These are phyloP conservation scores for Perognathus longimembris DNA, from an alignment of 2,113 vertebrate species.

Conservation along the genomic window DNA sequence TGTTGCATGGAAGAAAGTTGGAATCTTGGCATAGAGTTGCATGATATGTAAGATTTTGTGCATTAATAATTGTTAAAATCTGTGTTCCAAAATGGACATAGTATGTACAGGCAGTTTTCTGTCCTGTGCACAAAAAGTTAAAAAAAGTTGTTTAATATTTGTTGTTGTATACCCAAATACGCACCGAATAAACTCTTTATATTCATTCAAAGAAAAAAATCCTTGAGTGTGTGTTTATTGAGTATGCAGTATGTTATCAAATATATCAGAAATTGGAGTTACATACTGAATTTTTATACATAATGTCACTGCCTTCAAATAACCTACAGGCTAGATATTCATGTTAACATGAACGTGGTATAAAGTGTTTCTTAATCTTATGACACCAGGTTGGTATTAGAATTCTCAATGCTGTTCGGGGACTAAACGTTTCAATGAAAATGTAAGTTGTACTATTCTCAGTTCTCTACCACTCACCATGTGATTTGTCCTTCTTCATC, in stretches of 20 bases:
- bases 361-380: slow-evolving; percentile 77
- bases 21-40: slow-evolving; percentile 96
- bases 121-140: slow-evolving; percentile 87
- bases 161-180: slow-evolving; percentile 99
- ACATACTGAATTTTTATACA: not conserved
- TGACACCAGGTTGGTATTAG: not conserved
- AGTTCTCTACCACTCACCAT: not conserved
- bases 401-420: slow-evolving; percentile 1
- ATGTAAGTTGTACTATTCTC: not conserved
- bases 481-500: not conserved
- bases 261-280: slow-evolving; percentile 10
- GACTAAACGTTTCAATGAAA: not conserved
- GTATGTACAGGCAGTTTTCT: slow-evolving; percentile 90
- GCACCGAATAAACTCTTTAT: slow-evolving; percentile 99
- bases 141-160: slow-evolving; percentile 98
- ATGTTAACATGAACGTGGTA: slow-evolving; percentile 93
- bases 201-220: slow-evolving; percentile 80
- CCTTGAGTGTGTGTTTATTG: slow-evolving; percentile 18
- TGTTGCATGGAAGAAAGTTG: slow-evolving; percentile 99
- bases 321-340: not conserved
- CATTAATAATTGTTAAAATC: slow-evolving; percentile 96
- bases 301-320: not conserved
- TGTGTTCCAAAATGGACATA: slow-evolving; percentile 94
- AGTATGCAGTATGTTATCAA: not conserved
- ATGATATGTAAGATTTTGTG: slow-evolving; percentile 98